Conservation (phyloP, 2,888 invertebrate genomes). For the Hypomecis punctinalis region DNA sequence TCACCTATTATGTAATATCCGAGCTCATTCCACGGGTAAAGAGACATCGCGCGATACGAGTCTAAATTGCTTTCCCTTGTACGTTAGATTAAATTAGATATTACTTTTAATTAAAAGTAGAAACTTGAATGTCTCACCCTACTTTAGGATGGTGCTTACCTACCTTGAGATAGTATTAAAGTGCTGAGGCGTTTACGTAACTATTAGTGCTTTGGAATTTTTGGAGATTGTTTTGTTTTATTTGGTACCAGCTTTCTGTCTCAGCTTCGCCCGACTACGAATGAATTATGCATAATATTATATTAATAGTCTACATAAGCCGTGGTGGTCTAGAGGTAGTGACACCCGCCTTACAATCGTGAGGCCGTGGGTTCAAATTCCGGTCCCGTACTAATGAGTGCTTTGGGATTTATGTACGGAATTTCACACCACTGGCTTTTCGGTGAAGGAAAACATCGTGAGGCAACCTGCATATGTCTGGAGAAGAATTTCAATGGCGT, state of each 20-base stretch:
- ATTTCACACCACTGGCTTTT: too few species aligned
- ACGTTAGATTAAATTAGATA: conserved; percentile 44
- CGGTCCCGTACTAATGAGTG: too few species aligned
- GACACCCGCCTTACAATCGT: too few species aligned
- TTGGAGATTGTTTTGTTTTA: background rate
- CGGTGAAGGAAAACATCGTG: too few species aligned
- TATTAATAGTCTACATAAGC: too few species aligned
- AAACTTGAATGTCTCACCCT: conserved; percentile 25
- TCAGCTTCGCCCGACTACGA: too few species aligned
- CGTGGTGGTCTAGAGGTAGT: too few species aligned
- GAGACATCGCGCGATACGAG: conserved; percentile 38
- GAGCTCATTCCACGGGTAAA: conserved; percentile 18
- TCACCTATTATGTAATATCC: conserved; percentile 20
- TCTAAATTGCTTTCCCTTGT: conserved; percentile 47
- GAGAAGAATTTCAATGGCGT: too few species aligned
- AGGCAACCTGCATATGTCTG: too few species aligned
- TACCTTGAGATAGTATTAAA: conserved; percentile 12
- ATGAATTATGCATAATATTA: too few species aligned
- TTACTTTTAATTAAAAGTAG: conserved; percentile 45
- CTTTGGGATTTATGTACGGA: too few species aligned
- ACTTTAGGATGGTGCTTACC: conserved; percentile 12
- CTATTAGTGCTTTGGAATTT: background rate
- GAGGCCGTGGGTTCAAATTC: too few species aligned
- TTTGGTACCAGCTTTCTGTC: background rate
- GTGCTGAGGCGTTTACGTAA: background rate